These are phyloP conservation scores for Camelus dromedarius DNA, from an alignment of 2,113 vertebrate genomes.

Conservation along the genomic window DNA sequence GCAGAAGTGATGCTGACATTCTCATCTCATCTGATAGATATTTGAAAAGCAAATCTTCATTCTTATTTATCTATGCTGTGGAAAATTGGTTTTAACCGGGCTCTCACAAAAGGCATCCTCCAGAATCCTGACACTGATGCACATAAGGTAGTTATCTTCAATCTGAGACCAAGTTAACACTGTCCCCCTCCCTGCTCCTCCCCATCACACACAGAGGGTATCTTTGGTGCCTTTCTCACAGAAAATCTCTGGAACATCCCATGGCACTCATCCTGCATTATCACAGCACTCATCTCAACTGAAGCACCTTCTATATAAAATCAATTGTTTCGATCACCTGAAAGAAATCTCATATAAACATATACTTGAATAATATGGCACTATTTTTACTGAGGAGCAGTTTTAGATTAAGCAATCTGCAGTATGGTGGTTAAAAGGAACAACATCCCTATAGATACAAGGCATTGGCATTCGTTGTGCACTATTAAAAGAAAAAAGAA, in stretches of 20 bases:
- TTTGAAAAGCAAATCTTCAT: conserved; percentile 30
- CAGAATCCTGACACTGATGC: not conserved
- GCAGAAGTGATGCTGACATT: not conserved
- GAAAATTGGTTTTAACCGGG: not conserved
- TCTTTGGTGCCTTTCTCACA: not conserved
- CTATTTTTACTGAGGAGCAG: not conserved
- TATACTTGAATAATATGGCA: not conserved
- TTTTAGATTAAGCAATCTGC: not conserved
- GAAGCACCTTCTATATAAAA: conserved; percentile 58
- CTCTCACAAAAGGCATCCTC: conserved; percentile 22
- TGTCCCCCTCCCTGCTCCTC: fast-evolving
- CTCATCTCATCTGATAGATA: not conserved
- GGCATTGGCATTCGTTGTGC: not conserved
- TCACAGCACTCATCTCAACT: not conserved
- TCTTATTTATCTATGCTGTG: not conserved
- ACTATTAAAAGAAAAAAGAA: not conserved
- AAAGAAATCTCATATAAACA: conserved; percentile 50
- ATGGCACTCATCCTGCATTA: not conserved
- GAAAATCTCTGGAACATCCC: not conserved
- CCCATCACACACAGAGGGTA: not conserved
- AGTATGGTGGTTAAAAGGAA: not conserved
- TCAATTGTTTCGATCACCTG: conserved; percentile 32
- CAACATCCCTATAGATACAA: not conserved
- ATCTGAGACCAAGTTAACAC: not conserved
- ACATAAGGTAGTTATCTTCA: not conserved